These are phyloP conservation scores for Salarias fasciatus DNA, from an alignment of 2,797 vertebrate genomes.

Conservation along the genomic window DNA sequence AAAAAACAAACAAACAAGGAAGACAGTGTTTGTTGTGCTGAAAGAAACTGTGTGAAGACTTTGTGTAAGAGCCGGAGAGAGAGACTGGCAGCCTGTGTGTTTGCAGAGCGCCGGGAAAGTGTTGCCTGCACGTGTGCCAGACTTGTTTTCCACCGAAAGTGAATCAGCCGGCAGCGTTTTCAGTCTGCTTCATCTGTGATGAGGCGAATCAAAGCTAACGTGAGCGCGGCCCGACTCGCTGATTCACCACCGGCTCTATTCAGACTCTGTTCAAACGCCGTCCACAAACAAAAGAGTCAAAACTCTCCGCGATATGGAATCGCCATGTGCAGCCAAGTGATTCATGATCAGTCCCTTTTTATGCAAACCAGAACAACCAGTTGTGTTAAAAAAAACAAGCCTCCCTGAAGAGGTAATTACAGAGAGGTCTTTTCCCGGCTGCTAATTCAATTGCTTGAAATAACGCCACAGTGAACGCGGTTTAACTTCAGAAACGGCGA, in stretches of 20 bases:
- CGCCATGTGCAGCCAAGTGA: constrained; percentile 28
- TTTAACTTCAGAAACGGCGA: background rate
- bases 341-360: constrained; percentile 48
- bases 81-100: constrained; percentile 30
- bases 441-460: background rate
- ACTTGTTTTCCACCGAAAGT: constrained; percentile 51
- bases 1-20: constrained; percentile 32
- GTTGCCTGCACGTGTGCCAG: constrained; percentile 43
- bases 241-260: constrained; percentile 58
- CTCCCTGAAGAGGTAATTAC: background rate
- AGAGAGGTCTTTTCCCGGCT: background rate
- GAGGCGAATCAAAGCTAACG: constrained; percentile 52
- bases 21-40: constrained; percentile 42
- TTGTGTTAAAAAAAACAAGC: constrained; percentile 23
- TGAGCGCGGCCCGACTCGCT: constrained; percentile 42
- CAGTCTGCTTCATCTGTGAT: constrained; percentile 41
- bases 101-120: background rate
- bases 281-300: constrained; percentile 43
- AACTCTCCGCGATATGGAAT: constrained; percentile 25
- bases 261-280: constrained; percentile 41
- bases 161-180: constrained; percentile 54
- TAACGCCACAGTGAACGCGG: background rate
- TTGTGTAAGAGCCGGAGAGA: constrained; percentile 20
- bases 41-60: constrained; percentile 49
- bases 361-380: constrained; percentile 48